A percentile compares a stretch with the other conserved stretches of the same genome.
Conservation (phyloP, 2,888 invertebrate genomes). For the Anoplius nigerrimus region DNA sequence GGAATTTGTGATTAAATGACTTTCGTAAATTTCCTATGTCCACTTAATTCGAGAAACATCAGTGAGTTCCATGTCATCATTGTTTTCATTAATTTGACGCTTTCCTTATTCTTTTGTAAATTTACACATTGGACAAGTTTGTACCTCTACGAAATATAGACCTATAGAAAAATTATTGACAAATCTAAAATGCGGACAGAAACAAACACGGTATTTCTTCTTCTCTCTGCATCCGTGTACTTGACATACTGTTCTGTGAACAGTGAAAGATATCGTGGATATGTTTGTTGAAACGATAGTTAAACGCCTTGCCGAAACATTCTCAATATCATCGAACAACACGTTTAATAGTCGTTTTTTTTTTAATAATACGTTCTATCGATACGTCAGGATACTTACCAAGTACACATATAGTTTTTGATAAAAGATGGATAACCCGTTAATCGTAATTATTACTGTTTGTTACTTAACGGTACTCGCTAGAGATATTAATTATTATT, state of each 20-base stretch:
- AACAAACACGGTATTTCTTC: conserved; percentile 16
- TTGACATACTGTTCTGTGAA: conserved; percentile 25
- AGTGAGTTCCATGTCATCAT: too few species aligned
- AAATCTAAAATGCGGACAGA: conserved; percentile 16
- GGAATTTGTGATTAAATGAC: too few species aligned
- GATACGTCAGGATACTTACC: conserved; percentile 60
- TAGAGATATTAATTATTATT: conserved; percentile 55
- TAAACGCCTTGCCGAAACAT: conserved; percentile 22
- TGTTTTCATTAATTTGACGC: too few species aligned
- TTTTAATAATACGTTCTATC: conserved; percentile 31
- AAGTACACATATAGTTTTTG: conserved; percentile 50
- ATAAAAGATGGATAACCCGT: conserved; percentile 54
- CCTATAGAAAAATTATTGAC: too few species aligned
- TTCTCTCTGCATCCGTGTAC: conserved; percentile 15
- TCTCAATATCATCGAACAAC: conserved; percentile 12
- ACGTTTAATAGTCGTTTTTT: conserved; percentile 27
- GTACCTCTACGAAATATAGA: too few species aligned
- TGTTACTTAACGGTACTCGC: conserved; percentile 54
- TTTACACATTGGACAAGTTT: too few species aligned
- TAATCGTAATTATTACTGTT: conserved; percentile 52
- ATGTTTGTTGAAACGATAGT: conserved; percentile 41
- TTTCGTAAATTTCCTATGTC: too few species aligned
- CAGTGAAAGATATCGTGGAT: conserved; percentile 37
- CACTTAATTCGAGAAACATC: too few species aligned
- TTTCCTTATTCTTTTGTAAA: too few species aligned